phyloP scores from a whole-genome alignment of 2,113 vertebrate species.

The Hassar affinis region DNA sequence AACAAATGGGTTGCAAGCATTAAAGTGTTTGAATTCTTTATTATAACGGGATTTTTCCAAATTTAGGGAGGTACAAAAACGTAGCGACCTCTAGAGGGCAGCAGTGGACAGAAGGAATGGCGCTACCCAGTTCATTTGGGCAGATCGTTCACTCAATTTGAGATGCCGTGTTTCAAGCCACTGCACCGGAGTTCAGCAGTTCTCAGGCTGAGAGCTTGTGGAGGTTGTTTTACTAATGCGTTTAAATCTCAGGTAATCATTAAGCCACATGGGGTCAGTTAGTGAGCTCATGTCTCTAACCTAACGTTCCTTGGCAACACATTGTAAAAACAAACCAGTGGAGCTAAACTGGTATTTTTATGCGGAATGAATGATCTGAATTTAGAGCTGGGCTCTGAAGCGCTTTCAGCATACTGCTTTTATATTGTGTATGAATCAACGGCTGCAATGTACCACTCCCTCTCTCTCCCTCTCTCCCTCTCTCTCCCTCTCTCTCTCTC shows the following conservation, averaged over 20 bases:
- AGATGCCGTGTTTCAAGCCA: not conserved
- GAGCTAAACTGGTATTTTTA: not conserved
- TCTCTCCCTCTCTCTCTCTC: no score
- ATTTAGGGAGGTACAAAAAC: no score
- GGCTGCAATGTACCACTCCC: constrained; percentile 11
- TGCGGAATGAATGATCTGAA: not conserved
- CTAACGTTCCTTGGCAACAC: constrained; percentile 28
- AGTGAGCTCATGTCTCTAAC: constrained; percentile 18
- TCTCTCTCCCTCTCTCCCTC: no score
- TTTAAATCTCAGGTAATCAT: constrained; percentile 36
- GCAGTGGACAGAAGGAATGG: constrained; percentile 26
- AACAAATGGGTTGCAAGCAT: no score
- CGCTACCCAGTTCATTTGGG: not conserved
- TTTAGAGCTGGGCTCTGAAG: not conserved
- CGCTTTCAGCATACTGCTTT: not conserved
- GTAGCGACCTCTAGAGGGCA: constrained; percentile 33
- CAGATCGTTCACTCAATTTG: not conserved
- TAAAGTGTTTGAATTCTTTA: no score
- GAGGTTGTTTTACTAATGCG: constrained; percentile 24
- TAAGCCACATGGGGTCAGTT: constrained; percentile 32
- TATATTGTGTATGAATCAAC: not conserved
- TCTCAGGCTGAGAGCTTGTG: constrained; percentile 18
- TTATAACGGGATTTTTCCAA: no score
- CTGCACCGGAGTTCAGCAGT: constrained; percentile 10
- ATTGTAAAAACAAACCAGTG: constrained; percentile 11